Percentiles rank a stretch among this genome's conserved stretches.
Evolutionary conservation across 2,888 invertebrate genomes (phyloP).

Genomic region (Melieria omissa): DNA sequence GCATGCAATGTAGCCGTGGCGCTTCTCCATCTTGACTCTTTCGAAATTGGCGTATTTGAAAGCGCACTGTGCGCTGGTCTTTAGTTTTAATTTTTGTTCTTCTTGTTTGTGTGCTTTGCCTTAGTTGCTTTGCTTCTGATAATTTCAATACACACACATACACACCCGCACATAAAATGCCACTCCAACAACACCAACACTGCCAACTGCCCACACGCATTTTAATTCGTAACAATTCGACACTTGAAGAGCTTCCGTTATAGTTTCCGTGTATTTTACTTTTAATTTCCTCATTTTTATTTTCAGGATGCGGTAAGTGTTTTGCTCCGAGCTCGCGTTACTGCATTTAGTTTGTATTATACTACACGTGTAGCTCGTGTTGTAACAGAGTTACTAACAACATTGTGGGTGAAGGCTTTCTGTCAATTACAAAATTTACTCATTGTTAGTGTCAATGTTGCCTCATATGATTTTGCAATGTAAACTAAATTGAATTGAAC

Average conservation of each 20-base stretch:
- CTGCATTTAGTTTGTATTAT: constrained; percentile 27
- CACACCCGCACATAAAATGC: no score
- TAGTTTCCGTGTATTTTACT: constrained; percentile 51
- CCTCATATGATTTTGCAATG: not conserved
- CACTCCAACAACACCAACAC: no score
- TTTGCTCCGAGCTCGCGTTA: constrained; percentile 38
- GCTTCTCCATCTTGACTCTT: no score
- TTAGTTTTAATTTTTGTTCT: no score
- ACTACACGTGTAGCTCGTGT: not conserved
- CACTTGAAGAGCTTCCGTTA: constrained; percentile 28
- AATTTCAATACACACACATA: no score
- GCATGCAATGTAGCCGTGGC: no score
- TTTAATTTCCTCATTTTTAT: constrained; percentile 63
- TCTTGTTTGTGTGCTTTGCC: no score
- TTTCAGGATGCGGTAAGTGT: constrained; percentile 68
- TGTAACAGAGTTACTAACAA: constrained; percentile 12
- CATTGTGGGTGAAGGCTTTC: not conserved
- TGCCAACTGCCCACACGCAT: no score
- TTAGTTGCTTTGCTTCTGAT: no score
- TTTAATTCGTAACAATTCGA: no score
- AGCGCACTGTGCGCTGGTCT: no score
- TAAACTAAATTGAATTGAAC: not conserved
- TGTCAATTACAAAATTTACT: not conserved
- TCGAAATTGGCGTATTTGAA: no score
- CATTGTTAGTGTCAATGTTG: not conserved